A percentile compares a stretch with the other conserved stretches of the same genome.
phyloP scores from a whole-genome alignment of 2,797 vertebrate species.

The Aphelocoma californica region DNA sequence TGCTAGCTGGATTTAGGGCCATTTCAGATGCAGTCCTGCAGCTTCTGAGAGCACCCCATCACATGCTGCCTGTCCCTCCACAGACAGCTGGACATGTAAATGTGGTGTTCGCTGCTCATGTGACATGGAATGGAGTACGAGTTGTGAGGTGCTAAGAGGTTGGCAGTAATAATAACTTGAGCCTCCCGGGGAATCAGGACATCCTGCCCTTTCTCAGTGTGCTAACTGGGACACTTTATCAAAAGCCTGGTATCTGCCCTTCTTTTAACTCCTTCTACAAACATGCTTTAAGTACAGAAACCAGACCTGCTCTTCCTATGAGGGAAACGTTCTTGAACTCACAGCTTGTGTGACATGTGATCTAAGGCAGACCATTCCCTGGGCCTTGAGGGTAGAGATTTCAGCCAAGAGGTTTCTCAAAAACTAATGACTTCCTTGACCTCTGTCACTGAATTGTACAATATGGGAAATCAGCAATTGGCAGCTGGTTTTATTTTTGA shows the following conservation, averaged over 20 bases:
- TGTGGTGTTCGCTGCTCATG: not conserved
- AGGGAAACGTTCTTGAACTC: not conserved
- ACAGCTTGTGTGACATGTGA: not conserved
- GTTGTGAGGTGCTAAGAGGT: not conserved
- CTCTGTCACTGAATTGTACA: not conserved
- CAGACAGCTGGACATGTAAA: not conserved
- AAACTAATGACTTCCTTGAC: not conserved
- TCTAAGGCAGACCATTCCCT: not conserved
- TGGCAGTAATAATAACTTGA: constrained; percentile 25
- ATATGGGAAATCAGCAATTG: not conserved
- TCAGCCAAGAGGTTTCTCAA: not conserved
- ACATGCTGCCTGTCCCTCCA: not conserved
- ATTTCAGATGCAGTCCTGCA: not conserved
- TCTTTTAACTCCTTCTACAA: not conserved
- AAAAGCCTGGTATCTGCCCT: not conserved
- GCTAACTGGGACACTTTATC: not conserved
- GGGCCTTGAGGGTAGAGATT: not conserved
- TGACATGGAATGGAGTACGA: not conserved
- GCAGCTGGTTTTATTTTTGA: not conserved
- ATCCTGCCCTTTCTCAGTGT: not conserved
- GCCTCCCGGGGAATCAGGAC: not conserved
- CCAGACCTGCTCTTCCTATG: not conserved
- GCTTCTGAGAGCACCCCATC: not conserved
- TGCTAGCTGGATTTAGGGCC: not conserved
- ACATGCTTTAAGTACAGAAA: not conserved